A percentile compares a stretch with the other conserved stretches of the same genome.
Conservation (phyloP, 2,113 vertebrate genomes). For the Edolisoma coerulescens region DNA sequence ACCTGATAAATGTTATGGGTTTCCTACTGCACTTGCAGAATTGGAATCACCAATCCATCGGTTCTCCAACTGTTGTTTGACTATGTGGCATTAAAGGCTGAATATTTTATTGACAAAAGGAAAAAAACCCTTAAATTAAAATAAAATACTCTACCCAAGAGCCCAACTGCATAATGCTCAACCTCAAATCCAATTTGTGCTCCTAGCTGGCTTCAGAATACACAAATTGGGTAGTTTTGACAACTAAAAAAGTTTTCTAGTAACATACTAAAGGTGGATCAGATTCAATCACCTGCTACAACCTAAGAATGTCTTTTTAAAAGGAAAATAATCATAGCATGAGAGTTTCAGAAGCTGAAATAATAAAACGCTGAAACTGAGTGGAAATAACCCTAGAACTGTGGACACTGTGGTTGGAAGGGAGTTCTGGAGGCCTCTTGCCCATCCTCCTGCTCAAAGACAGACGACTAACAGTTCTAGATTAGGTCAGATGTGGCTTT, state of each 20-base stretch:
- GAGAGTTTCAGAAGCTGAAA: background rate
- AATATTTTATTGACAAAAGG: slow-evolving; percentile 33
- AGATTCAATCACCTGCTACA: background rate
- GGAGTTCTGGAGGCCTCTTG: background rate
- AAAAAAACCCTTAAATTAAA: slow-evolving; percentile 1
- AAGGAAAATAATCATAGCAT: background rate
- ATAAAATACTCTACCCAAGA: background rate
- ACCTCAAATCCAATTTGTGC: background rate
- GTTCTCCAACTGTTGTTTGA: slow-evolving; percentile 30
- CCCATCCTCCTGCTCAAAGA: background rate
- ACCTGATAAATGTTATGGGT: slow-evolving; percentile 37
- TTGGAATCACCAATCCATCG: background rate
- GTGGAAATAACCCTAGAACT: background rate
- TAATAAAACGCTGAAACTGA: background rate
- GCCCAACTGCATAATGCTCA: background rate
- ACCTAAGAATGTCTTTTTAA: background rate
- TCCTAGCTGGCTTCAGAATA: background rate
- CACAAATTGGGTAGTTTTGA: background rate
- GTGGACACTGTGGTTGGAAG: background rate
- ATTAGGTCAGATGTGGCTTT: background rate
- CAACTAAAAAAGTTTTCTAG: background rate
- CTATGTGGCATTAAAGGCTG: background rate
- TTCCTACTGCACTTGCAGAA: slow-evolving; percentile 16
- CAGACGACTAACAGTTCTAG: background rate
- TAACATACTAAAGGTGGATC: background rate